These are phyloP conservation scores for Acanthurus tractus DNA, from an alignment of 2,797 vertebrate genomes.

Conservation along the genomic window DNA sequence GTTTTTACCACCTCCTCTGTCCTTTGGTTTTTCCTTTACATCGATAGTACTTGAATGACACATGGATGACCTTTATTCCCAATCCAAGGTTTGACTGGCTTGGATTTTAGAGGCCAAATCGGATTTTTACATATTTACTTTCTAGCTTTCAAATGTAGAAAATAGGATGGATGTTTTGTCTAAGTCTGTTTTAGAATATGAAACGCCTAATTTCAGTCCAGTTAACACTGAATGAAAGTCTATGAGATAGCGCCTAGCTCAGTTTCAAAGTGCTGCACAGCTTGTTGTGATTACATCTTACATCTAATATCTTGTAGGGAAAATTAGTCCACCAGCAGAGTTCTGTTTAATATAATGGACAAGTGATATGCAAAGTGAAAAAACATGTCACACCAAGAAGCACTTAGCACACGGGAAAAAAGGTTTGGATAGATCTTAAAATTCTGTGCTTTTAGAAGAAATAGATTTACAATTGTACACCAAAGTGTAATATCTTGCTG, in stretches of 20 bases:
- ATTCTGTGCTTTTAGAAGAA: too few relatives aligned
- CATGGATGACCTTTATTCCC: background rate
- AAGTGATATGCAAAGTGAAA: background rate
- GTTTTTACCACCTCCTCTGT: constrained; percentile 14
- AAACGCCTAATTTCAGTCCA: too few relatives aligned
- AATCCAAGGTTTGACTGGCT: constrained; percentile 12
- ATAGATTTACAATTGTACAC: too few relatives aligned
- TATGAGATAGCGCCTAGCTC: background rate
- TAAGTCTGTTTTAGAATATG: background rate
- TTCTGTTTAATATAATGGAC: constrained; percentile 1
- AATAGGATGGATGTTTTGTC: background rate
- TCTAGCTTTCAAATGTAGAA: background rate
- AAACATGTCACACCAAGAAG: background rate
- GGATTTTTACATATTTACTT: background rate
- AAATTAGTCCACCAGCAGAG: background rate
- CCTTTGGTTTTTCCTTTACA: background rate
- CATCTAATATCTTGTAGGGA: constrained; percentile 1
- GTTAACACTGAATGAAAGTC: background rate
- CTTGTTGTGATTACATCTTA: background rate
- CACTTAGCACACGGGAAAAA: background rate
- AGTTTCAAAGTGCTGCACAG: background rate
- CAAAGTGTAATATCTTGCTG: too few relatives aligned
- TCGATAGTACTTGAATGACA: background rate
- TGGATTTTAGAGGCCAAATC: background rate
- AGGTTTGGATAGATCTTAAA: background rate